phyloP scores from a whole-genome alignment of 2,113 vertebrate genomes.

The Ifrita kowaldi region DNA sequence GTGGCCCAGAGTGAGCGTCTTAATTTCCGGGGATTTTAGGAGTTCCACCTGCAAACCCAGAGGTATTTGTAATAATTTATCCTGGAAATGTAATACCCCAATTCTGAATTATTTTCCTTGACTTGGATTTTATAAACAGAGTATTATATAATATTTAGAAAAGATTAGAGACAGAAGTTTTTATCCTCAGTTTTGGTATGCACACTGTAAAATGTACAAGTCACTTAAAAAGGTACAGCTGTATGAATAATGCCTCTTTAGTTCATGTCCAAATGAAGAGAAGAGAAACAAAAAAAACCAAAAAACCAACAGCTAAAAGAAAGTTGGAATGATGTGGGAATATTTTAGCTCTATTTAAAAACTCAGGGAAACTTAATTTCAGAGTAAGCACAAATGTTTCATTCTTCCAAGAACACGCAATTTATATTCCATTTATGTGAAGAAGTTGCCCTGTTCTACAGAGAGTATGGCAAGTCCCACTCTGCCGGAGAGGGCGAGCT shows the following conservation, averaged over 20 bases:
- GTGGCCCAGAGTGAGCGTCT: neutral
- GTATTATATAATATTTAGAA: neutral
- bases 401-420: neutral
- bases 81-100: neutral
- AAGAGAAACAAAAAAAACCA: neutral
- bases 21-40: neutral
- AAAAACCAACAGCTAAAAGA: neutral
- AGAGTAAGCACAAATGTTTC: neutral
- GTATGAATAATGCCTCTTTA: neutral
- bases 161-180: neutral
- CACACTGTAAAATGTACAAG: neutral
- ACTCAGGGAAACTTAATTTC: neutral
- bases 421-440: neutral
- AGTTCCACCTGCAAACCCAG: neutral
- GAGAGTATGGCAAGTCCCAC: rapidly evolving
- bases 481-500: neutral
- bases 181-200: neutral
- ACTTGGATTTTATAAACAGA: neutral
- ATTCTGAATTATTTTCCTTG: neutral
- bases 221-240: neutral
- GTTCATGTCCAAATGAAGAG: neutral
- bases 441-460: neutral
- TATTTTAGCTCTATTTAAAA: neutral
- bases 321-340: neutral
- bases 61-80: neutral